Evolutionary conservation across 2,797 vertebrate species (phyloP).

Genomic region (Thaleichthys pacificus): DNA sequence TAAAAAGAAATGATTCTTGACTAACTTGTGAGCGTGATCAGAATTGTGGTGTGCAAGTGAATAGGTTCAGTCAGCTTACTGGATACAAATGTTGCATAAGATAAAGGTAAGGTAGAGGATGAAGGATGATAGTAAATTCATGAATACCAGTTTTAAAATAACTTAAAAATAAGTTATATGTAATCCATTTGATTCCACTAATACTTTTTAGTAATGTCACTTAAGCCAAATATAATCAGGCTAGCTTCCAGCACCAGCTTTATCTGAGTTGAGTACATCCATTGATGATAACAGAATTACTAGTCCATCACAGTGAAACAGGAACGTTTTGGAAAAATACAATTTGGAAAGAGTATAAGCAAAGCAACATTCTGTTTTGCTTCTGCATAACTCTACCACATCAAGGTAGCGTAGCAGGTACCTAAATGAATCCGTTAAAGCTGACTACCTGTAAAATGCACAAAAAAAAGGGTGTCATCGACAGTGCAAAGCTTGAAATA

Average conservation of each 20-base stretch:
- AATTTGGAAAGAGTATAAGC: neutral
- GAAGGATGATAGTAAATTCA: no score
- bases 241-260: neutral
- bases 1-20: neutral
- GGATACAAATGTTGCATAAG: no score
- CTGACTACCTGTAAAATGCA: neutral
- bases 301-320: slow-evolving; percentile 15
- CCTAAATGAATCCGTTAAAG: neutral
- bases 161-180: neutral
- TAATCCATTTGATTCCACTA: neutral
- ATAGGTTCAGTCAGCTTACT: neutral
- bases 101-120: no score
- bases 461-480: slow-evolving; percentile 4
- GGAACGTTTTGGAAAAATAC: neutral
- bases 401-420: neutral
- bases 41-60: neutral
- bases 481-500: slow-evolving; percentile 35
- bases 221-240: neutral
- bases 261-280: neutral
- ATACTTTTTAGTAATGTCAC: neutral
- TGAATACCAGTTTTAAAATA: no score
- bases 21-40: neutral
- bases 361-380: neutral
- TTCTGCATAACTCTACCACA: neutral
- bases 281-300: slow-evolving; percentile 21